Conservation (phyloP, 1,140 invertebrate genomes). For the Diorhabda sublineata region DNA sequence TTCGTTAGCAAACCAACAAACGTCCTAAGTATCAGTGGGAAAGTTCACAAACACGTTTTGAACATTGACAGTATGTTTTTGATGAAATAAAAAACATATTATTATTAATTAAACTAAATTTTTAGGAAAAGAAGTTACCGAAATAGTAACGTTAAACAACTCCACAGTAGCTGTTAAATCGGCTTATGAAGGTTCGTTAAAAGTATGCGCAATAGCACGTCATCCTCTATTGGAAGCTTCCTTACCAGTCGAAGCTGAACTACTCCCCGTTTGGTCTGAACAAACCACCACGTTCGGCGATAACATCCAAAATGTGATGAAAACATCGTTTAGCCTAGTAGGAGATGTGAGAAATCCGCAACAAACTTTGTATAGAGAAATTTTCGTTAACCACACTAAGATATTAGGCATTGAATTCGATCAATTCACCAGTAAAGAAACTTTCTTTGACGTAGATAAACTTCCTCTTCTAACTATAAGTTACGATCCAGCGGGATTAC, state of each 20-base stretch:
- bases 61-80: conserved; percentile 50
- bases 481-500: conserved; percentile 82
- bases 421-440: conserved; percentile 80
- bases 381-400: conserved; percentile 78
- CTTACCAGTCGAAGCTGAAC: conserved; percentile 86
- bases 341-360: conserved; percentile 78
- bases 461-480: conserved; percentile 78
- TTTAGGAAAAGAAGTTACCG: conserved; percentile 60
- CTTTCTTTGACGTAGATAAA: conserved; percentile 79
- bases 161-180: conserved; percentile 68
- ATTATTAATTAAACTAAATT: neutral
- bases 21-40: conserved; percentile 55
- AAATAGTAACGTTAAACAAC: conserved; percentile 71
- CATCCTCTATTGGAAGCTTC: conserved; percentile 84
- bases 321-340: conserved; percentile 72
- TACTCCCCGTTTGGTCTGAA: conserved; percentile 83
- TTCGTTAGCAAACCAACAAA: conserved; percentile 56
- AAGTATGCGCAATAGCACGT: conserved; percentile 72
- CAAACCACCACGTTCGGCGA: conserved; percentile 74
- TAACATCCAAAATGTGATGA: conserved; percentile 70
- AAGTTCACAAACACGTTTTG: conserved; percentile 52
- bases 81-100: neutral
- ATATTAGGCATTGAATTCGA: conserved; percentile 88
- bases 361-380: conserved; percentile 75
- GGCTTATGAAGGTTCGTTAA: conserved; percentile 64